Evolutionary conservation across 2,797 vertebrate species (phyloP).

Genomic region (Intellagama lesueurii): DNA sequence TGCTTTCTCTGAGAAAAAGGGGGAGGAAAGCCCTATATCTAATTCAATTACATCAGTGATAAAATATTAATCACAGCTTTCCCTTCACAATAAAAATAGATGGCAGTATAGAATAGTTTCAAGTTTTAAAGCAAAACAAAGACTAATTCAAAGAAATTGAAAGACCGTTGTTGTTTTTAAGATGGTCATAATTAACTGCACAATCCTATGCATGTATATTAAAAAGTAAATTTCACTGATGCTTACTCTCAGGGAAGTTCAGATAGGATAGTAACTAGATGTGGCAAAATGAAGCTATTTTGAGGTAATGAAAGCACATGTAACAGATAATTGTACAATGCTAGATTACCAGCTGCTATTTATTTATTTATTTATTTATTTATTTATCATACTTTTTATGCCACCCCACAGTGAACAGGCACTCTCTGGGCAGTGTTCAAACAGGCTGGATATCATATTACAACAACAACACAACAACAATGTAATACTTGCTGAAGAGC

Average conservation of each 20-base stretch:
- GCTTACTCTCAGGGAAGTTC: too few species aligned
- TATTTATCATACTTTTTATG: too few species aligned
- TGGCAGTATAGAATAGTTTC: background rate
- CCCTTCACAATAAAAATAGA: slow-evolving; percentile 6
- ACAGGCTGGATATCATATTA: too few species aligned
- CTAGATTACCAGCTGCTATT: too few species aligned
- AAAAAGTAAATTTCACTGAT: background rate
- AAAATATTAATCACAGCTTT: slow-evolving; percentile 21
- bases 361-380: too few species aligned
- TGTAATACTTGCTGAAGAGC: too few species aligned
- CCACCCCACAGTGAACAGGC: too few species aligned
- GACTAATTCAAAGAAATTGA: background rate
- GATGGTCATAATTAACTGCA: background rate
- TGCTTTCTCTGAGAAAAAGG: slow-evolving; percentile 10
- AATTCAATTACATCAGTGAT: slow-evolving; percentile 20
- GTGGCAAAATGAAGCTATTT: background rate
- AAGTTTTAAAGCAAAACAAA: background rate
- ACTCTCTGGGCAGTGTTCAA: too few species aligned
- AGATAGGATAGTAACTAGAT: too few species aligned
- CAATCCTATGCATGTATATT: background rate
- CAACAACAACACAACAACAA: too few species aligned
- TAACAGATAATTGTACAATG: background rate
- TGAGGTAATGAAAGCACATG: background rate
- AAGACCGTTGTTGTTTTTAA: background rate
- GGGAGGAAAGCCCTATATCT: background rate